Conservation (phyloP, 2,888 invertebrate genomes). For the Tridacna crocea region DNA sequence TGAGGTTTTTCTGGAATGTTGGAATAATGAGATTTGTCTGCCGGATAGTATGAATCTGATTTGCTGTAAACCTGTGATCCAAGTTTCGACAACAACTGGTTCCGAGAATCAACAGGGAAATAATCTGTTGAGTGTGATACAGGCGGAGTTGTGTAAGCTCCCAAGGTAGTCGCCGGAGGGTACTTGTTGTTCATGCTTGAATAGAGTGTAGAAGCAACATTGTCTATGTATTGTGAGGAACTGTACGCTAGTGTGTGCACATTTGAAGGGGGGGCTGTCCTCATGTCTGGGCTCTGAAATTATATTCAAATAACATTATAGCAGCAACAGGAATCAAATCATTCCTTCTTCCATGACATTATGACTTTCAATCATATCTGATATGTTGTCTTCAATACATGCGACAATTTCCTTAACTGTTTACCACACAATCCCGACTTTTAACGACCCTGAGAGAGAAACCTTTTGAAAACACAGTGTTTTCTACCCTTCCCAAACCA, state of each 20-base stretch:
- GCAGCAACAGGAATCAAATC: too few relatives aligned
- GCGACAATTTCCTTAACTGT: too few relatives aligned
- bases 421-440: too few relatives aligned
- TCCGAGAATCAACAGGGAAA: conserved; percentile 26
- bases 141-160: conserved; percentile 23
- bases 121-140: conserved; percentile 23
- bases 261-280: conserved; percentile 19
- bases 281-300: conserved; percentile 19
- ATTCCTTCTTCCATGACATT: too few relatives aligned
- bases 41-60: conserved; percentile 44
- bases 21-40: conserved; percentile 45
- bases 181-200: conserved; percentile 29
- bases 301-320: not conserved
- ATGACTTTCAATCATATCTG: too few relatives aligned
- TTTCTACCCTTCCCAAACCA: too few relatives aligned
- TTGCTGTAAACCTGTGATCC: conserved; percentile 28
- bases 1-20: conserved; percentile 25
- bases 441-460: too few relatives aligned
- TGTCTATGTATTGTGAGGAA: conserved; percentile 36
- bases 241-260: conserved; percentile 28
- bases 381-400: too few relatives aligned
- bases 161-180: conserved; percentile 14
- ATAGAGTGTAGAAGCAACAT: conserved; percentile 16
- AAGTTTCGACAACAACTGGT: conserved; percentile 29
- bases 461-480: too few relatives aligned